Base-by-base conservation (phyloP, 1,140 invertebrate species). In the Holcopasites calliopsidis region DNA sequence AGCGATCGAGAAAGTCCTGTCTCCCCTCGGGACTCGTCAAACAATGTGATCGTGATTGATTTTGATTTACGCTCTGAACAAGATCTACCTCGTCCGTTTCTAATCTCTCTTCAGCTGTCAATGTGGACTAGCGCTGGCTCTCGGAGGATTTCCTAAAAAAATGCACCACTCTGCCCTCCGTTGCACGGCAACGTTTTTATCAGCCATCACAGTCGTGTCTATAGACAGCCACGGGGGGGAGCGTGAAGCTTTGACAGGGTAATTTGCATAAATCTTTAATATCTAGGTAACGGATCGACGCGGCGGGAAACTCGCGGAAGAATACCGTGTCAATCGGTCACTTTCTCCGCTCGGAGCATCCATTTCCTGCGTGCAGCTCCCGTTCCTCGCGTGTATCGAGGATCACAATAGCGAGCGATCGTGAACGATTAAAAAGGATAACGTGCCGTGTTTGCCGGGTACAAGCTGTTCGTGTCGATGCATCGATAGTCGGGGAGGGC, bases 281-380 rank as follows among this genome's bases (percentile, higher is more conserved):
- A 54, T 55, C 57, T 11, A 26, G 11, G 8, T n/a, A 42, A 13
- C 11, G 33, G 50, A 64, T 73, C 60, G 44, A 11, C 7, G 26
- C 49, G 77, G 81, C 79, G 80, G 76, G 78, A 35, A 77, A 62
- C 58, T 72, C 76, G 66, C 73, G 84, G 81, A 85, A 88, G 83
- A 87, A 73, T 82, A 85, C 77, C 77, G 82, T 85, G 85, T 86
- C 82, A 86, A 82, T 78, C 60, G 69, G 80, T 86, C 78, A 84
- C 85, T 88, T 87, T 88, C 86, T 88, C 81, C 66, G 70, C 79
- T 80, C 55, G 71, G 58, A 69, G 79, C 78, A 78, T 70, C 76
- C 77, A 82, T 82, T 82, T 47, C 82, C 76, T 80, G 77, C 78
- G 77, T 72, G 21, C 18, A 5, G 2, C n/a, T 64, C 40, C 40